Evolutionary conservation across 2,113 vertebrate species (phyloP), one percentile per base, ranked within the genome.

Genomic region (Baryphthengus martii): DNA sequence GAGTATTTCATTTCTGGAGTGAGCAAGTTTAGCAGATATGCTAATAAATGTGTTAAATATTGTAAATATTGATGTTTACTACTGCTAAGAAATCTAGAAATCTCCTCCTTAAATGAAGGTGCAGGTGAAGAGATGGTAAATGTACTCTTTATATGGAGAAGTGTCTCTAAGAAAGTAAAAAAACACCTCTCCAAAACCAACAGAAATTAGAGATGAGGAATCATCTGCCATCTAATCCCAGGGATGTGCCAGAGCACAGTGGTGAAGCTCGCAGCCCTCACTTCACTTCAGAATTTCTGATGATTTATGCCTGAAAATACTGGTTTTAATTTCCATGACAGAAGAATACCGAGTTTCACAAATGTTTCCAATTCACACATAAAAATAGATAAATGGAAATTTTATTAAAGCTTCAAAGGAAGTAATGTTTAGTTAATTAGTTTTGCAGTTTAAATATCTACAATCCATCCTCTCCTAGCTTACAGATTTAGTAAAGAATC

Each of bases 401-500:
- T 91, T 74, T 83, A 53, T 49, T 80, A 63, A 92, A 74, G 75
- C 83, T 95, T 94, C 90, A 95, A 76, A 95, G 93, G 78, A 92
- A 84, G 66, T 91, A 85, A 45, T 68, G 77, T 92, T 95, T 89
- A 49, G 68, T 88, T 97, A 95, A 96, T 94, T 95, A 83, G 35
- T 90, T 96, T 92, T 90, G 47, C 56, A 87, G 62, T 92, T 96
- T 93, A 89, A 94, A 71, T 91, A 86, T 89, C 83, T 94, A 33
- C 61, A 84, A 28, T 73, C 44, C 75, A 62, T 89, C 67, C 53
- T 90, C 74, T 74, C 39, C 55, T 87, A 25, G n/a, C 9, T 77
- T 92, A 68, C 20, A 93, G 66, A 77, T 90, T 92, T 91, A 86
- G 75, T 74, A 90, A 88, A 91, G 89, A 94, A 93, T 92, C 47